Conservation (phyloP, 2,797 vertebrate species). For the Diglossa cyanea region DNA sequence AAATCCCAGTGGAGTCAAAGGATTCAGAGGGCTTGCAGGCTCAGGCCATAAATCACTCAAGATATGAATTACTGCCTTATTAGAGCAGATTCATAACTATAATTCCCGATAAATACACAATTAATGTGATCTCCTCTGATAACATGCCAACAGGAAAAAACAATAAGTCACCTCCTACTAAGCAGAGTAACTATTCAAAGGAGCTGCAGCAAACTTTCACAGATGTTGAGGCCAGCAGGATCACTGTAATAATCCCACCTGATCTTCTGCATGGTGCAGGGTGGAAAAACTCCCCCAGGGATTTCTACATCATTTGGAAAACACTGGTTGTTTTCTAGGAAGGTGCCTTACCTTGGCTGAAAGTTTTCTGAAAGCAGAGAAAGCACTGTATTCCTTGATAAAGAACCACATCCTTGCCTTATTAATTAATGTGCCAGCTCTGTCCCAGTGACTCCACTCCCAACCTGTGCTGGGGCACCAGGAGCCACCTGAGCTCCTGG, state of each 20-base stretch:
- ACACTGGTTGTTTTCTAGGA: background rate
- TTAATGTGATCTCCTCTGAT: constrained; percentile 48
- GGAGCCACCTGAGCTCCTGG: background rate
- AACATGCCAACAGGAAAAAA: background rate
- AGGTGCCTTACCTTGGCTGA: background rate
- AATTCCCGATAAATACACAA: constrained; percentile 52
- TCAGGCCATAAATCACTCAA: constrained; percentile 29
- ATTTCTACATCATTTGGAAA: background rate
- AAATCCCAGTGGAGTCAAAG: background rate
- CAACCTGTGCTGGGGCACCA: fast-evolving
- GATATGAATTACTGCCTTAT: constrained; percentile 52
- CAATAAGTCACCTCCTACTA: background rate
- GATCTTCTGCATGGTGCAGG: background rate
- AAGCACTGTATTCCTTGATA: background rate
- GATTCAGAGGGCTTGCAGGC: constrained; percentile 14
- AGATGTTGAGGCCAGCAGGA: background rate
- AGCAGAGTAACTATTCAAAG: background rate
- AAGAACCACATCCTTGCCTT: fast-evolving
- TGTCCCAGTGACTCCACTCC: background rate
- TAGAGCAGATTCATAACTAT: constrained; percentile 45
- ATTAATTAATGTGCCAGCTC: background rate
- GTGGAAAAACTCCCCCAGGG: background rate
- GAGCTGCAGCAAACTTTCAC: background rate
- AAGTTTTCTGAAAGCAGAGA: background rate
- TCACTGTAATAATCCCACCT: background rate